phyloP scores from a whole-genome alignment of 2,113 vertebrate species.

The Pavo muticus region DNA sequence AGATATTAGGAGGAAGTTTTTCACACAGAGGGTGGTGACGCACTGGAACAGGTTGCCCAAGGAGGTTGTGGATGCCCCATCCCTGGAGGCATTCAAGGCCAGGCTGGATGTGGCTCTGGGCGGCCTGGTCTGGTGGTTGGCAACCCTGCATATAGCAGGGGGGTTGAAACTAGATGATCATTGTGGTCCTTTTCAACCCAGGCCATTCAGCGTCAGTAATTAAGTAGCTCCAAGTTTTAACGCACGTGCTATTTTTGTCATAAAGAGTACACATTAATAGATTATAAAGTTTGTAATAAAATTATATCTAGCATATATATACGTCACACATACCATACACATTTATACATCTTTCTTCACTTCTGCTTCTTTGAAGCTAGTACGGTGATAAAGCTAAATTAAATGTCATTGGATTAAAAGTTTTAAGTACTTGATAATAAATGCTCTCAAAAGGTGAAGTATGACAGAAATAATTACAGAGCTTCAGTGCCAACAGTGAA shows the following conservation, averaged over 20 bases:
- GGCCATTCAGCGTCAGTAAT: background rate
- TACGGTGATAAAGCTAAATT: background rate
- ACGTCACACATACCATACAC: rapidly evolving
- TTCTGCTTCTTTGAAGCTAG: background rate
- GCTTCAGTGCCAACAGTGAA: background rate
- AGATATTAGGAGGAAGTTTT: too few relatives aligned
- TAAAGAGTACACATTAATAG: background rate
- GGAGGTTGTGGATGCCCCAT: too few relatives aligned
- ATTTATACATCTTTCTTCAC: background rate
- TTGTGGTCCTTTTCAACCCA: too few relatives aligned
- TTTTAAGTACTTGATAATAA: background rate
- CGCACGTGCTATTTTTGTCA: background rate
- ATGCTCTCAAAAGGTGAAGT: background rate
- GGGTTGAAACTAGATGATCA: too few relatives aligned
- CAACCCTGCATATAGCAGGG: too few relatives aligned
- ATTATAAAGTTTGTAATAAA: background rate
- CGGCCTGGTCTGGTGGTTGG: too few relatives aligned
- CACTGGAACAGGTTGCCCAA: too few relatives aligned
- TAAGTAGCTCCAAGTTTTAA: background rate
- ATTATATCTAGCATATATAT: rapidly evolving
- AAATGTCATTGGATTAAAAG: background rate
- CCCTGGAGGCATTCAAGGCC: too few relatives aligned
- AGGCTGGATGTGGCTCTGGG: too few relatives aligned
- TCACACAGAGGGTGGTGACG: too few relatives aligned
- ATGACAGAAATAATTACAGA: background rate